Conservation (phyloP, 1,140 invertebrate genomes). For the Zaprionus gabonicus region DNA sequence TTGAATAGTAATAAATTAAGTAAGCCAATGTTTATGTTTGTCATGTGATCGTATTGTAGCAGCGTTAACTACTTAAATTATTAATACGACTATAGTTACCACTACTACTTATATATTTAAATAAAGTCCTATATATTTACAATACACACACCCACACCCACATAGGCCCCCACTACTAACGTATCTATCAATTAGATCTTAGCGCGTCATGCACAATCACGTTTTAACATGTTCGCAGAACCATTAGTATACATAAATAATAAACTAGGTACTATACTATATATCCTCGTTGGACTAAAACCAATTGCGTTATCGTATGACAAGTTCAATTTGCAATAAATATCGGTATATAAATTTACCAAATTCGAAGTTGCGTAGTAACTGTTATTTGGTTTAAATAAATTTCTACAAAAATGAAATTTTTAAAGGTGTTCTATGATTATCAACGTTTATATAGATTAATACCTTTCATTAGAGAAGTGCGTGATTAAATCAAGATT, state of each 20-base stretch:
- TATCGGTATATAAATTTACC: constrained; percentile 43
- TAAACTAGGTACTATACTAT: constrained; percentile 12
- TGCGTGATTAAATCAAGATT: no score
- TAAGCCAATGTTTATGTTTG: constrained; percentile 63
- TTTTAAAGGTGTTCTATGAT: no score
- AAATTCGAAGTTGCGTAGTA: constrained; percentile 18
- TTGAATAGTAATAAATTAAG: constrained; percentile 53
- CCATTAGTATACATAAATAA: constrained; percentile 22
- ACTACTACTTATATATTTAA: constrained; percentile 43
- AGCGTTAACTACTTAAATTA: constrained; percentile 43
- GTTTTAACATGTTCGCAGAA: constrained; percentile 62
- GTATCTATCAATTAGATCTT: constrained; percentile 34
- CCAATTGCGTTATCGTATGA: constrained; percentile 40
- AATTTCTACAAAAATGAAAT: background rate
- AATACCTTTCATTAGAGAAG: no score
- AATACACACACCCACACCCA: constrained; percentile 11
- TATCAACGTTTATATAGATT: no score
- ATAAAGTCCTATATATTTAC: constrained; percentile 49
- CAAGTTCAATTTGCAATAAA: constrained; percentile 46
- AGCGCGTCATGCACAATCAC: constrained; percentile 73
- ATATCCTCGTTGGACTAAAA: constrained; percentile 15
- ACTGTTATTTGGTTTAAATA: background rate
- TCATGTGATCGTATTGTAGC: constrained; percentile 66
- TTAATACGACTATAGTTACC: constrained; percentile 23
- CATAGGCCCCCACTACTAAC: background rate